Base-by-base conservation (phyloP, 1,140 invertebrate species). In the Nymphalis io region DNA sequence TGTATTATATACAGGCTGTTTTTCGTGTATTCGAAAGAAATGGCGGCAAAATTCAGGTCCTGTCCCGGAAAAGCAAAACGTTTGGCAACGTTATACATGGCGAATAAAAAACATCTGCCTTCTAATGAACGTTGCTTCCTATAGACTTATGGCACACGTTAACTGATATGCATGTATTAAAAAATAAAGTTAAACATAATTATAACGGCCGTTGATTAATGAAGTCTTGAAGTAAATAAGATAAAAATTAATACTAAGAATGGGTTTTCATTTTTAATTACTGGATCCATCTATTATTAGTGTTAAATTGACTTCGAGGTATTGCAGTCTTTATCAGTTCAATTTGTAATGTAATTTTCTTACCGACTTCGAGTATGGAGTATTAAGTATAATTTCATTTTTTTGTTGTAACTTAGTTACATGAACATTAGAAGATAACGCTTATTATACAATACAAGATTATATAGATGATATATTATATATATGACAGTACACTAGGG, bases 31-130 rank as follows among this genome's bases (percentile, higher is more conserved):
- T 33, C 6, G 10, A 33, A 33, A 33, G 10, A 33, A 33, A 5
- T 0, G 10, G 6, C 10, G 2, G 6, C 6, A 33, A 33, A 33
- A 33, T 4, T 2, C 12, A 20, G 1, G 1, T 20, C 46, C 46
- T 18, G 11, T 18, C 1, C 27, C 27, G 27, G 11, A 51, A 51
- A 16, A n/a, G 15, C 18, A 51, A 8, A 51, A 20, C 18, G 11
- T 1, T 2, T 20, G 46, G 4, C 16, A 51, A 51, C 18, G 10
- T 18, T 51, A 51, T 8, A 5, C 46, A 11, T 55, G 63, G 68
- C 67, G 38, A 51, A 51, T 40, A 38, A 74, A 74, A 76, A 76
- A 74, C 74, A 75, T 74, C 70, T 76, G 78, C 78, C 59, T 68
- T 51, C 13, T 73, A 79, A 73, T 73, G 69, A 73, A 65, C 33